These are phyloP conservation scores for Bufotes viridis DNA, from an alignment of 2,797 vertebrate species.

Conservation along the genomic window DNA sequence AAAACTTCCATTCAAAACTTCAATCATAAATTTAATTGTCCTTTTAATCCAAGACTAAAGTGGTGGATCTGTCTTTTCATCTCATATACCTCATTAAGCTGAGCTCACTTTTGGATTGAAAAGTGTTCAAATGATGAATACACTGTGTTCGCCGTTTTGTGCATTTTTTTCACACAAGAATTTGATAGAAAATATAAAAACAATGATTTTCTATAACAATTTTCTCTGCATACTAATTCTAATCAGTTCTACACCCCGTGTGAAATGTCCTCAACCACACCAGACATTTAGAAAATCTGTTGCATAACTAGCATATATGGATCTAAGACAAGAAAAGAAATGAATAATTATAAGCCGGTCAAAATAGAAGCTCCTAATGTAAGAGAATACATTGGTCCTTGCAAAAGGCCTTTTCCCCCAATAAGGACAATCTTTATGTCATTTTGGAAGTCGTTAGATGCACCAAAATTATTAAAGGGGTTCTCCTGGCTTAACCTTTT, in stretches of 20 bases:
- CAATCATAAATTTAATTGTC: neutral
- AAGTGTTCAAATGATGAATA: neutral
- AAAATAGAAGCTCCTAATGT: no score
- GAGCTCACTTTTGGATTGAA: neutral
- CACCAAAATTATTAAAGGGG: no score
- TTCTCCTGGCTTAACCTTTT: no score
- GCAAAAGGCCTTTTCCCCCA: no score
- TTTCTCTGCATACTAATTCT: neutral
- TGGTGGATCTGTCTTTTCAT: neutral
- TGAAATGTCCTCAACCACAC: neutral
- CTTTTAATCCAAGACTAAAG: neutral
- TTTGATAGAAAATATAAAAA: neutral
- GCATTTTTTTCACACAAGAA: no score
- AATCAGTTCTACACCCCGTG: neutral
- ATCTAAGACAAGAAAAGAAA: neutral
- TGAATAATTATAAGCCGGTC: no score
- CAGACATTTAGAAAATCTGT: no score
- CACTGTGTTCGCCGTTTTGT: no score
- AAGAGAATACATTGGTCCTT: no score
- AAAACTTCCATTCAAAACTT: neutral
- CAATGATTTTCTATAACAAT: neutral
- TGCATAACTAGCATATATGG: no score
- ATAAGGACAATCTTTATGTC: no score
- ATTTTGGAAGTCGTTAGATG: no score
- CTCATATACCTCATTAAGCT: neutral